Evolutionary conservation across 2,113 vertebrate genomes (phyloP).

Genomic region (Pteruthius melanotis): DNA sequence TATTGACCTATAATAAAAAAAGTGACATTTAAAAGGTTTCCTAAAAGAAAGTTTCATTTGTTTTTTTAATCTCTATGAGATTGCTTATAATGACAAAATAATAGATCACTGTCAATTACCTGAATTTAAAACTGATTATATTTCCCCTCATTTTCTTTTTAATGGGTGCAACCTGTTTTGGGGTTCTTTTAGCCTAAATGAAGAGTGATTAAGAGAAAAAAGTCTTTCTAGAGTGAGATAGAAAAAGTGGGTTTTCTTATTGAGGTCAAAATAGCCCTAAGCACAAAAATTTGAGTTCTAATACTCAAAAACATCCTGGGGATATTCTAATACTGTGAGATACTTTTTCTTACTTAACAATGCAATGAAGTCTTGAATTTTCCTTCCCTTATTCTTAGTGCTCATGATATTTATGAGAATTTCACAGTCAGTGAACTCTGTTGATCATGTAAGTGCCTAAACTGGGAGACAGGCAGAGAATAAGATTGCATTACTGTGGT

Average conservation of each 20-base stretch:
- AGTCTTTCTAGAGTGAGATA: background rate
- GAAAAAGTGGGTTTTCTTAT: background rate
- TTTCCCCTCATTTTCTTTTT: background rate
- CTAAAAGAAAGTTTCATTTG: background rate
- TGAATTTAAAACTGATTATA: background rate
- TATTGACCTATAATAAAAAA: background rate
- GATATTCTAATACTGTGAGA: background rate
- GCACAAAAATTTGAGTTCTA: background rate
- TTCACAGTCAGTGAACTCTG: background rate
- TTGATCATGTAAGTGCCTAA: background rate
- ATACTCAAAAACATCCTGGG: background rate
- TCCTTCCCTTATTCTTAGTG: background rate
- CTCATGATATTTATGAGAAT: background rate
- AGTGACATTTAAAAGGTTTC: background rate
- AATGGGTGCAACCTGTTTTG: background rate
- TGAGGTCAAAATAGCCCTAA: background rate
- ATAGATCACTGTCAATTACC: background rate
- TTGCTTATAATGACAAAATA: background rate
- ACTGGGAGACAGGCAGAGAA: background rate
- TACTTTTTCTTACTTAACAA: background rate
- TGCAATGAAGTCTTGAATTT: background rate
- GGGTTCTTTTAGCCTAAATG: background rate
- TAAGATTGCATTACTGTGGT: background rate
- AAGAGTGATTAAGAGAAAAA: background rate
- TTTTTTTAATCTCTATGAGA: background rate